Percentiles rank a stretch among this genome's conserved stretches.
Evolutionary conservation across 2,797 vertebrate genomes (phyloP).

Genomic region (Peromyscus melanophrys): DNA sequence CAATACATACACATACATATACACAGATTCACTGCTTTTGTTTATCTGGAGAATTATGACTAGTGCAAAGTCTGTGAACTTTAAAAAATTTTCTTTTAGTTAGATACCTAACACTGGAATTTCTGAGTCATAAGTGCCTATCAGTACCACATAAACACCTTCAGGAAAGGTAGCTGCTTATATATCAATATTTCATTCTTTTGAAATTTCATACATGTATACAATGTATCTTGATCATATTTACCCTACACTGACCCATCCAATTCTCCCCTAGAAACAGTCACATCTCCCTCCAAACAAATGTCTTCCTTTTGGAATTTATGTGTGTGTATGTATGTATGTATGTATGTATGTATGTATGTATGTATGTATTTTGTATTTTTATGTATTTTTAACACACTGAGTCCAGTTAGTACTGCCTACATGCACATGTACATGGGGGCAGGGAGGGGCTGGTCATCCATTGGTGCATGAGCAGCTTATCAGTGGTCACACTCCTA

Average conservation of each 20-base stretch:
- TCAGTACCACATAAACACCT: not conserved
- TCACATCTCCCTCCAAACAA: not conserved
- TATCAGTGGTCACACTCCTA: not conserved
- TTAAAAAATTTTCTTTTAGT: not conserved
- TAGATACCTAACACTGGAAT: not conserved
- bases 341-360: not conserved
- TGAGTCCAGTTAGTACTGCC: not conserved
- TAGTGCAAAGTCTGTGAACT: not conserved
- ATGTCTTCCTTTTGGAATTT: not conserved
- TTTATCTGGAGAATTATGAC: constrained; percentile 29
- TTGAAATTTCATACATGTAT: not conserved
- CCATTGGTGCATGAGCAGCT: no score
- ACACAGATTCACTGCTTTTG: not conserved
- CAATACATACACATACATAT: not conserved
- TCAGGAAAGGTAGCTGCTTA: constrained; percentile 32
- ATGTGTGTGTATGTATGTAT: not conserved
- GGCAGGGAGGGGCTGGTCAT: no score
- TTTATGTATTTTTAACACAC: not conserved
- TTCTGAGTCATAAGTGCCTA: not conserved
- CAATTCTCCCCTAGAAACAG: not conserved
- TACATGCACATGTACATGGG: not conserved
- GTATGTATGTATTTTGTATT: not conserved
- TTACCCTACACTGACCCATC: not conserved
- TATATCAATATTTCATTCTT: not conserved
- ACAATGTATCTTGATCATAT: not conserved